A percentile compares a stretch with the other conserved stretches of the same genome.
Evolutionary conservation across 2,888 invertebrate species (phyloP).

Genomic region (Sceliomorpha sp.): DNA sequence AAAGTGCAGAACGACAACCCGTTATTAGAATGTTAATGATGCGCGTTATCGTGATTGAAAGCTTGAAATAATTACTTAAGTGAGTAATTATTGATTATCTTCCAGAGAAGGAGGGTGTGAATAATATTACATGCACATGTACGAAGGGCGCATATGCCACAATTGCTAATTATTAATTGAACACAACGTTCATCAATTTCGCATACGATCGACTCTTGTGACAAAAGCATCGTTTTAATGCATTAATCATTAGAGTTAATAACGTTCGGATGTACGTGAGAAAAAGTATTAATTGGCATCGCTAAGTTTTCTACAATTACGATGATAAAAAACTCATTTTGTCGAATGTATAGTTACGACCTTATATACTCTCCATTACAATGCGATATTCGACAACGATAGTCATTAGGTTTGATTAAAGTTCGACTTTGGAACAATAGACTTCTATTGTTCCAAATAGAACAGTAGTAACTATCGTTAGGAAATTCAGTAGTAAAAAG

Average conservation of each 20-base stretch:
- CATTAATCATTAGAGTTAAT: background rate
- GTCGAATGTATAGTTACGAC: too few species aligned
- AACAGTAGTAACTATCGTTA: slow-evolving; percentile 22
- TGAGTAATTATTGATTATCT: slow-evolving; percentile 36
- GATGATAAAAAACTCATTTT: too few species aligned
- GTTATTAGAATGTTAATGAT: slow-evolving; percentile 45
- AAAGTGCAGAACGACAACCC: slow-evolving; percentile 19
- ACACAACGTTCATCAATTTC: slow-evolving; percentile 25
- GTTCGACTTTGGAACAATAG: slow-evolving; percentile 2
- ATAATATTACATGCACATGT: slow-evolving; percentile 8
- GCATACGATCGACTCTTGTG: too few species aligned
- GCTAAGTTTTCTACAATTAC: too few species aligned
- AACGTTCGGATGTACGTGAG: too few species aligned
- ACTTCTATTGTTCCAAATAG: too few species aligned
- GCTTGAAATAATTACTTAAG: slow-evolving; percentile 36
- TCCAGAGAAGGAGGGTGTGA: slow-evolving; percentile 20
- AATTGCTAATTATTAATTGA: slow-evolving; percentile 22
- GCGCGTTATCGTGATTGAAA: slow-evolving; percentile 39
- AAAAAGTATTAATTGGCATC: too few species aligned
- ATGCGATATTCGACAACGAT: too few species aligned
- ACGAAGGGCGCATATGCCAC: background rate
- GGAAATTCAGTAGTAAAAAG: slow-evolving; percentile 19
- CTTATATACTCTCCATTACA: too few species aligned
- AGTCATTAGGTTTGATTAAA: too few species aligned
- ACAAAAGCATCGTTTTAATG: too few species aligned